Conservation (phyloP, 2,888 invertebrate species). For the Meiosimyza platycephala region DNA sequence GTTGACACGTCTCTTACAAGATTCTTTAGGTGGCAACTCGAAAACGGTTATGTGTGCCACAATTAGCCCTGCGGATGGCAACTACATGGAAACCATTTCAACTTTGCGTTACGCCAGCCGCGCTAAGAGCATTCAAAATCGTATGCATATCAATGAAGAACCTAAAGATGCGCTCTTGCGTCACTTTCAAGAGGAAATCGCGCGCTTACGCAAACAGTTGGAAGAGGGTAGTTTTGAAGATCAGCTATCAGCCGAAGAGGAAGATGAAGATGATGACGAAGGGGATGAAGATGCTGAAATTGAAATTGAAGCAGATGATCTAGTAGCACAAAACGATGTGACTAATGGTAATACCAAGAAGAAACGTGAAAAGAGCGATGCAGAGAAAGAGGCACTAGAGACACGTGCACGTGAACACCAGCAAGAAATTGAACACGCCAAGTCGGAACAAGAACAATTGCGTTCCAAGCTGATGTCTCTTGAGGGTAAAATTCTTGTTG, state of each 20-base stretch:
- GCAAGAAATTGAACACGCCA: constrained; percentile 80
- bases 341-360: constrained; percentile 67
- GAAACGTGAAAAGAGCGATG: constrained; percentile 68
- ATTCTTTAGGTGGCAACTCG: constrained; percentile 96
- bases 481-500: constrained; percentile 95
- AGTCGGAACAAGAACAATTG: constrained; percentile 83
- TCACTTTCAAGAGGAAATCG: constrained; percentile 97
- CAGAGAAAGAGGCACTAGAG: constrained; percentile 76
- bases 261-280: constrained; percentile 67
- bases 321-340: constrained; percentile 62
- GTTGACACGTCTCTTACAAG: constrained; percentile 92
- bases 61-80: constrained; percentile 94
- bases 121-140: constrained; percentile 97
- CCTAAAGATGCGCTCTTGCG: constrained; percentile 96
- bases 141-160: constrained; percentile 95
- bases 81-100: constrained; percentile 97
- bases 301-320: constrained; percentile 70
- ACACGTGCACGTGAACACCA: constrained; percentile 76
- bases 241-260: constrained; percentile 59
- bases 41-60: constrained; percentile 98
- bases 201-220: constrained; percentile 86
- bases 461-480: constrained; percentile 88
- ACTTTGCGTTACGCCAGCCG: constrained; percentile 96
- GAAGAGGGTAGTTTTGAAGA: constrained; percentile 73
- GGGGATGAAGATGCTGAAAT: constrained; percentile 70